These are phyloP conservation scores for Coendou prehensilis DNA, from an alignment of 2,797 vertebrate species.

Conservation along the genomic window DNA sequence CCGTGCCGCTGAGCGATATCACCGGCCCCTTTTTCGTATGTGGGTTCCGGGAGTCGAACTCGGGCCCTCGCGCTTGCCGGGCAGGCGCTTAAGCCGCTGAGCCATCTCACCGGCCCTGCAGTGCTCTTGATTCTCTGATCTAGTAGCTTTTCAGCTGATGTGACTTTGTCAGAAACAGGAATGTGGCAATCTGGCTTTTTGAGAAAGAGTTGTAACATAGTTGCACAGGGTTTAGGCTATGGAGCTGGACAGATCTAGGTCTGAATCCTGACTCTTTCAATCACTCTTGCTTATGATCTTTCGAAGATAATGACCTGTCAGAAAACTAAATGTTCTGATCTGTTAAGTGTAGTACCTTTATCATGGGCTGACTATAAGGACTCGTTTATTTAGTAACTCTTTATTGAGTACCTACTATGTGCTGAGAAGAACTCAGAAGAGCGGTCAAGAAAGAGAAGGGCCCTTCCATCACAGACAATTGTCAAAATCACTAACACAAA, in stretches of 20 bases:
- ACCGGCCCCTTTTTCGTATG: too few species aligned
- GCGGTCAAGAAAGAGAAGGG: not conserved
- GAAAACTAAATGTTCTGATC: slow-evolving; percentile 21
- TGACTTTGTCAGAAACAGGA: slow-evolving; percentile 36
- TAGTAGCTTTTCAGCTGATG: not conserved
- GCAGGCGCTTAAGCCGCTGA: too few species aligned
- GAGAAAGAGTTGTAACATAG: not conserved
- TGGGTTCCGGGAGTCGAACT: too few species aligned
- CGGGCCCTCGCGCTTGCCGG: too few species aligned
- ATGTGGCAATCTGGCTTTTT: not conserved
- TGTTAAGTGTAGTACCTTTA: not conserved
- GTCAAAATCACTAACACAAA: slow-evolving; percentile 16
- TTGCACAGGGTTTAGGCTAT: not conserved
- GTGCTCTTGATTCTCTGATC: not conserved
- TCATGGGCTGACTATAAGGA: not conserved
- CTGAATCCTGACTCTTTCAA: slow-evolving; percentile 12
- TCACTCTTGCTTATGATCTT: not conserved
- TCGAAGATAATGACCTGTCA: not conserved
- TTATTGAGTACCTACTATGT: slow-evolving; percentile 1
- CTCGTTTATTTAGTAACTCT: slow-evolving; percentile 41
- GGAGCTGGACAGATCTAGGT: not conserved
- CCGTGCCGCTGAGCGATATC: too few species aligned
- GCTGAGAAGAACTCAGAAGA: slow-evolving; percentile 32
- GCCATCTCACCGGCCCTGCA: too few species aligned
- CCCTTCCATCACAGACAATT: not conserved